Base-by-base conservation (phyloP, 2,888 invertebrate genomes). In the Steromphala cineraria region DNA sequence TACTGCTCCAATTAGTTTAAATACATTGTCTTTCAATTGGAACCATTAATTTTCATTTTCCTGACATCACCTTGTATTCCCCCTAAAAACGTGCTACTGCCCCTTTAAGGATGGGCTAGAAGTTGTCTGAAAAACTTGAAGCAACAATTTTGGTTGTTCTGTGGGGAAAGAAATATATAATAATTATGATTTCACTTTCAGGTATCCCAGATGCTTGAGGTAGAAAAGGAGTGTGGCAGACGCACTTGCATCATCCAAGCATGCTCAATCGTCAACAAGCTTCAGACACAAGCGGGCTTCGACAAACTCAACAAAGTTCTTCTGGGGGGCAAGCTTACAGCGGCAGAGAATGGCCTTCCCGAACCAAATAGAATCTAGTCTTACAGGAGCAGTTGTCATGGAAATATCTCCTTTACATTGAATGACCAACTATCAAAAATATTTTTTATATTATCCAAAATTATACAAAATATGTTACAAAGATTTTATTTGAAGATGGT, bases 261-360 rank as follows among this genome's bases (percentile, higher is more conserved):
- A 3, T 90, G 90, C 78, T 83, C 85, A 40, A 85, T 86, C 2
- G 81, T 84, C 5, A 85, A 90, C 80, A 89, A 85, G 78, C 85
- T 85, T 31, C 82, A 87, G 53, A 84, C 90, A 17, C 71, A 82
- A 56, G 81, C 80, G 77, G 89, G 87, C 7, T 90, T 91, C 82
- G 77, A 83, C 21, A 83, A 85, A 46, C 87, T 87, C 77, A 90
- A 90, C 78, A 84, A 85, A 77, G 76, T 87, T 19, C 81, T 91
- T 0, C 55, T 85, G 74, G 84, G 84, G 55, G 67, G 79, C 75
- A 80, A 71, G 36, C 31, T 71, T 10, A 71, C 71, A 53, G 76
- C 76, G 13, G 19, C 76, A 0, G 76, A 76, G n/a, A 76, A 76
- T 36, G 56, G 76, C 13, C 31, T 55, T n/a, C n/a, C 53, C 7